These are phyloP conservation scores for Rhinichthys osculus DNA, from an alignment of 2,797 vertebrate genomes.

Conservation along the genomic window DNA sequence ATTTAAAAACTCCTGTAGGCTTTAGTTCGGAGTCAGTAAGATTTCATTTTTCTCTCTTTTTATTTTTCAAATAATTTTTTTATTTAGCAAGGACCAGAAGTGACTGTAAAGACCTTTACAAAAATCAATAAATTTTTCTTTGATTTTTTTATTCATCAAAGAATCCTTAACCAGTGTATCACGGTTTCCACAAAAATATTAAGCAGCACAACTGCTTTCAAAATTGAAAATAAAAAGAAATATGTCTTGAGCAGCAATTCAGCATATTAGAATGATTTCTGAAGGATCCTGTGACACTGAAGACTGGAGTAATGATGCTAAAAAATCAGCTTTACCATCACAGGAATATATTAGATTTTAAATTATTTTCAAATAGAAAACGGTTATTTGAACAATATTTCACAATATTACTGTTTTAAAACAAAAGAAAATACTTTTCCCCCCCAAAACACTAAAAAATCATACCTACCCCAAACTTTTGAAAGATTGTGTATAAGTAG, in stretches of 20 bases:
- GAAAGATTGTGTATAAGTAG: background rate
- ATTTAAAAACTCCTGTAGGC: too few species aligned
- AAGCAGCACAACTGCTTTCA: background rate
- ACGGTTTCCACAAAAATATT: background rate
- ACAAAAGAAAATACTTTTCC: too few species aligned
- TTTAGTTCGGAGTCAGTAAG: background rate
- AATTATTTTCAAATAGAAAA: background rate
- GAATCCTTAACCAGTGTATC: background rate
- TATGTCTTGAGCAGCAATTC: background rate
- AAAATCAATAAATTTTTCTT: background rate
- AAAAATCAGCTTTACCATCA: background rate
- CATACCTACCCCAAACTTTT: background rate
- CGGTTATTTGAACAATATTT: background rate
- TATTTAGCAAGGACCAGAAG: background rate
- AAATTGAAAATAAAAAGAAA: background rate
- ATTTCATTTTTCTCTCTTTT: background rate
- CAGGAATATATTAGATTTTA: background rate
- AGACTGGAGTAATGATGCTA: background rate
- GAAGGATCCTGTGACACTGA: background rate
- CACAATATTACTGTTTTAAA: background rate
- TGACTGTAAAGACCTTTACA: background rate
- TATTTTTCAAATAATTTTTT: too few species aligned
- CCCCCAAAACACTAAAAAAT: background rate
- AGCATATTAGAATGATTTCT: background rate
- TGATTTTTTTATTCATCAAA: background rate